A percentile compares a stretch with the other conserved stretches of the same genome.
Conservation (phyloP, 2,888 invertebrate species). For the Cremastinae sp. region DNA sequence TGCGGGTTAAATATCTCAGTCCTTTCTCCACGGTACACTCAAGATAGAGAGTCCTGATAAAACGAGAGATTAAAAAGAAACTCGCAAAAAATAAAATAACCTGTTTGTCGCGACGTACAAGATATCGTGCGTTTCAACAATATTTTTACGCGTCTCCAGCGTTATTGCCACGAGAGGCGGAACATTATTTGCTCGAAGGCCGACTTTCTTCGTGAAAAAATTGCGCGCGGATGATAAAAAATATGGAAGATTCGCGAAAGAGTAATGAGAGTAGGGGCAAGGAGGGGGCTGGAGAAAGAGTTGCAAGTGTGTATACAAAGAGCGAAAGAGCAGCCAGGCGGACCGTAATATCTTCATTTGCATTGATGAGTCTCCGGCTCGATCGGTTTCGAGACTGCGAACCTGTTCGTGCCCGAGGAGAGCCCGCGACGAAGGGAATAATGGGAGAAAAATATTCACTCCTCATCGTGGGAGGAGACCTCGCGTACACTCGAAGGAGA, state of each 20-base stretch:
- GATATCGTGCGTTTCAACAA: not conserved
- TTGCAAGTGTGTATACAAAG: not conserved
- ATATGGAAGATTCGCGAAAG: conserved; percentile 1
- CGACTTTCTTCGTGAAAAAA: conserved; percentile 12
- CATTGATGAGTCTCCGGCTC: conserved; percentile 60
- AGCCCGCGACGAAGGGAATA: too few relatives aligned
- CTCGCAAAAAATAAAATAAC: conserved; percentile 1
- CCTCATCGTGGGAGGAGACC: conserved; percentile 46
- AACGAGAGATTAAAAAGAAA: not conserved
- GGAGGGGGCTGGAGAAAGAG: conserved; percentile 10
- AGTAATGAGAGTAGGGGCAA: conserved; percentile 10
- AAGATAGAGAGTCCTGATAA: not conserved
- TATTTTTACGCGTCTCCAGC: conserved; percentile 1
- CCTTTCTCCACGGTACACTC: not conserved
- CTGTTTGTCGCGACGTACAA: not conserved
- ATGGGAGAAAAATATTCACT: conserved; percentile 34
- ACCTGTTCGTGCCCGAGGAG: conserved; percentile 28
- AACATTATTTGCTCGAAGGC: conserved; percentile 4
- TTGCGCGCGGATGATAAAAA: conserved; percentile 22
- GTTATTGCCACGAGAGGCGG: conserved; percentile 1
- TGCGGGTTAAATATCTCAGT: too few relatives aligned
- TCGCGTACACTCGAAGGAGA: conserved; percentile 30
- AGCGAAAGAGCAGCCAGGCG: conserved; percentile 20
- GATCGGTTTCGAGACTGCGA: conserved; percentile 54
- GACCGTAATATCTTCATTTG: conserved; percentile 64